Evolutionary conservation across 2,888 invertebrate species (phyloP).

Genomic region (Heliconius charithonia): DNA sequence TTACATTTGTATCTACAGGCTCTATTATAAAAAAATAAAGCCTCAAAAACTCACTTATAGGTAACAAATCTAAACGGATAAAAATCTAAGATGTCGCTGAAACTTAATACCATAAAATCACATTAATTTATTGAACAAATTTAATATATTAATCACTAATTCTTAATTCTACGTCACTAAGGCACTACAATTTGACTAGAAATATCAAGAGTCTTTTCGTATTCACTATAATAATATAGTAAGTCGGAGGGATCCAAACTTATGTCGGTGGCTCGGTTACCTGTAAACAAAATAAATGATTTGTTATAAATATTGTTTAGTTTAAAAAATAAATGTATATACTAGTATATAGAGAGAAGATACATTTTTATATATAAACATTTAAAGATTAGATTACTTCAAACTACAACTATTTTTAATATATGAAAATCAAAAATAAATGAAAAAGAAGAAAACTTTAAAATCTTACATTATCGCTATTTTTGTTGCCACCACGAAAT

Average conservation of each 20-base stretch:
- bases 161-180: slow-evolving; percentile 54
- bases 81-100: slow-evolving; percentile 53
- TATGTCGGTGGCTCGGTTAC: slow-evolving; percentile 54
- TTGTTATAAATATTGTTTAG: slow-evolving; percentile 46
- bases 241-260: slow-evolving; percentile 76
- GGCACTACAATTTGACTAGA: slow-evolving; percentile 82
- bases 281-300: slow-evolving; percentile 70
- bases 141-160: slow-evolving; percentile 47
- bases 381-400: background rate
- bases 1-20: slow-evolving; percentile 62
- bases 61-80: slow-evolving; percentile 55
- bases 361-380: background rate
- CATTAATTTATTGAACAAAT: slow-evolving; percentile 51
- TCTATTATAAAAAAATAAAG: slow-evolving; percentile 48
- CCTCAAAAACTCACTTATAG: slow-evolving; percentile 44
- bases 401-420: background rate
- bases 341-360: background rate
- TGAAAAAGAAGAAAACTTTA: too few species aligned
- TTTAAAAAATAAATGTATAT: background rate
- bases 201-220: slow-evolving; percentile 78
- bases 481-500: slow-evolving; percentile 93
- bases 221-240: slow-evolving; percentile 65
- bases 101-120: slow-evolving; percentile 38
- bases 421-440: background rate
- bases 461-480: slow-evolving; percentile 71